These are phyloP conservation scores for Acronicta aceris DNA, from an alignment of 2,888 invertebrate genomes.

Conservation along the genomic window DNA sequence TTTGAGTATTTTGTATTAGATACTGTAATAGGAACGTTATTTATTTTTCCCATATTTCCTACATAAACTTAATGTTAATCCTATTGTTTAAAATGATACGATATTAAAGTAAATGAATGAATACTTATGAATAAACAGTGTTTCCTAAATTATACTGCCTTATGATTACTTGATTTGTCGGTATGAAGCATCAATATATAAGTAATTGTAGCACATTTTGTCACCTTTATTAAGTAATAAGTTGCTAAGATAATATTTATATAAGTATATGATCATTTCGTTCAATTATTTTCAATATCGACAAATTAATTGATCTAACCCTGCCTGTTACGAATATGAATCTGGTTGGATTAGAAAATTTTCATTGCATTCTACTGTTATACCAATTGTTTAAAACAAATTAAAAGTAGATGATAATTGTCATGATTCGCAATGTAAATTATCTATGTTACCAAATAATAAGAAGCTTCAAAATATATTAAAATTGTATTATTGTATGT, in stretches of 20 bases:
- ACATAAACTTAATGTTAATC: conserved; percentile 32
- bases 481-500: conserved; percentile 18
- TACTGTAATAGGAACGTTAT: conserved; percentile 6
- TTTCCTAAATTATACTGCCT: conserved; percentile 41
- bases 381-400: not conserved
- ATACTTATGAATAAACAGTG: conserved; percentile 28
- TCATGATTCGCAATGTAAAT: conserved; percentile 28
- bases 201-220: too few species aligned
- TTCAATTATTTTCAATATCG: conserved; percentile 9
- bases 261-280: too few species aligned
- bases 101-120: conserved; percentile 8
- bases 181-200: conserved; percentile 8
- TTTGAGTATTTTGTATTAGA: conserved; percentile 23
- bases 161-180: conserved; percentile 35
- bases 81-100: conserved; percentile 7
- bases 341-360: conserved; percentile 22
- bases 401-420: not conserved
- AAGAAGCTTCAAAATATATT: conserved; percentile 35
- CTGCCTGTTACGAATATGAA: conserved; percentile 13
- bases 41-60: conserved; percentile 24
- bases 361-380: conserved; percentile 10
- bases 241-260: too few species aligned
- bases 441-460: conserved; percentile 24
- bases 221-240: too few species aligned
- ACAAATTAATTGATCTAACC: conserved; percentile 18